A percentile compares a stretch with the other conserved stretches of the same genome.
Conservation (phyloP, 2,113 vertebrate species). For the Martes martes region DNA sequence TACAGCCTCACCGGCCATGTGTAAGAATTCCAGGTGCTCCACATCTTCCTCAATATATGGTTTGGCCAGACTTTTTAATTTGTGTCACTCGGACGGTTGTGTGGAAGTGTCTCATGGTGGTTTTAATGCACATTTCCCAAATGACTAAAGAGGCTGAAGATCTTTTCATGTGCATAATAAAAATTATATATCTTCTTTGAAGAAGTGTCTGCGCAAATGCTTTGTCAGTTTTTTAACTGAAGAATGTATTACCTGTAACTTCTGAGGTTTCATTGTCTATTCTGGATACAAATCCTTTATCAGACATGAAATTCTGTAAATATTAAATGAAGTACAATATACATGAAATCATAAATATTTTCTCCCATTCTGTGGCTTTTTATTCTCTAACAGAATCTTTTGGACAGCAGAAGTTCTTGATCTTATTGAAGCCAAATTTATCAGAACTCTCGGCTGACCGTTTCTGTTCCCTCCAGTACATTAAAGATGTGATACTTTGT, state of each 20-base stretch:
- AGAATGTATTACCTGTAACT: constrained; percentile 1
- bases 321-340: neutral
- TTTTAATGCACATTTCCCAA: neutral
- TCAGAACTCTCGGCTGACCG: neutral
- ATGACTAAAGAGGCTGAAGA: neutral
- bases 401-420: neutral
- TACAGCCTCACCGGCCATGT: neutral
- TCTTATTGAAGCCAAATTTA: neutral
- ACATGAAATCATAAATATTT: neutral
- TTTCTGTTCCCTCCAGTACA: neutral
- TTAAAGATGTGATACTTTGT: neutral
- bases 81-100: neutral
- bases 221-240: neutral
- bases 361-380: neutral
- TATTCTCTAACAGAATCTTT: neutral
- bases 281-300: neutral
- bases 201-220: neutral
- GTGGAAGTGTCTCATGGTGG: neutral
- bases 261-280: neutral
- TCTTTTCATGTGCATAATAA: neutral
- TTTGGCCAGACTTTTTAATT: neutral
- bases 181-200: neutral
- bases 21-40: neutral
- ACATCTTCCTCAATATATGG: neutral
- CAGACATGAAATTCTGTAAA: neutral